Base-by-base conservation (phyloP, 2,888 invertebrate species). In the Aelia acuminata region DNA sequence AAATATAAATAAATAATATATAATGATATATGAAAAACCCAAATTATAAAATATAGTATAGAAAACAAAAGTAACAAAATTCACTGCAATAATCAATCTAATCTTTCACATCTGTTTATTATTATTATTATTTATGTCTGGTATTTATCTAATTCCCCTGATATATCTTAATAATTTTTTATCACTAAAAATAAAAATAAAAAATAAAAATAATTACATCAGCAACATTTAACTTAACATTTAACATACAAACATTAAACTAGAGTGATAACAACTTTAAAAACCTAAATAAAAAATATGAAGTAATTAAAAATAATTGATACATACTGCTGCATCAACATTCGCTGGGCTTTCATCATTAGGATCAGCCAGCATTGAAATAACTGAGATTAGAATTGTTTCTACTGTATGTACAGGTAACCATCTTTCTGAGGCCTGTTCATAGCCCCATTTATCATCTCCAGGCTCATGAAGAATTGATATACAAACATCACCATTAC, bases 311-410 rank as follows among this genome's bases (percentile, higher is more conserved):
- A 63, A 63, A 31, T 49, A 84, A 84, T 10, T n/a, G 15, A 70
- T n/a, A 63, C 70, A 95, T 94, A 98, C 98, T 92, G 99, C 99
- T 92, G 99, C 99, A 95, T 99, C 99, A 91, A 99, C 98, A 94
- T 99, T 99, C 92, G 99, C 99, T 91, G 99, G 99, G 93, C 98
- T 98, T 94, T 99, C 99, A 93, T 98, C 99, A 93, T 99, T 99
- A 90, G 99, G 99, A 94, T 99, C 99, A 91, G 99, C 98, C 92
- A 99, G 94, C 99, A 99, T 98, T 92, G 99, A 99, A 93, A 99
- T 99, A 92, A 99, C 99, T 93, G 98, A 98, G 94, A 98, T 97
- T 93, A 99, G 95, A 93, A 99, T 99, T 91, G 99, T 99, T 94
- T 99, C 98, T 91, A 98, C 99, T 91, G 99, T 99, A 93, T 99